phyloP scores from a whole-genome alignment of 2,888 invertebrate genomes.

The Orchesellides sinensis region DNA sequence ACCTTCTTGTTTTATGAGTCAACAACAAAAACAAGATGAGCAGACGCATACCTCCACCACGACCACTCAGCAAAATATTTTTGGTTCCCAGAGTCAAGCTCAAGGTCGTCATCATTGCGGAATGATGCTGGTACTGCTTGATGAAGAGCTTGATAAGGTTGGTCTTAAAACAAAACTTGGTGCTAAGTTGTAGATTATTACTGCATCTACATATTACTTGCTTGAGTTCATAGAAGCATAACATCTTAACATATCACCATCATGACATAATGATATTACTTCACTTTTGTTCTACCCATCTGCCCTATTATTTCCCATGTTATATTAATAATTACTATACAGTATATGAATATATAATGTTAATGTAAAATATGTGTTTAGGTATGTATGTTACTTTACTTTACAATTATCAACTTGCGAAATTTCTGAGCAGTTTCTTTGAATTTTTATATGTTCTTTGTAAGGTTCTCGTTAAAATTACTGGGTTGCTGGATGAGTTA shows the following conservation, averaged over 20 bases:
- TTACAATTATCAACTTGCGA: background rate
- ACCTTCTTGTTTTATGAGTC: no score
- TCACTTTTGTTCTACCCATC: no score
- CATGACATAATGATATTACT: background rate
- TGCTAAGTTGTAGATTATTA: background rate
- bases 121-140: background rate
- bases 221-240: no score
- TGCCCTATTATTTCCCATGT: background rate
- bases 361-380: no score
- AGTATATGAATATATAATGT: no score
- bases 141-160: constrained; percentile 15
- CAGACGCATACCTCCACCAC: background rate
- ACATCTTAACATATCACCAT: background rate
- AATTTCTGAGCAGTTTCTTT: no score
- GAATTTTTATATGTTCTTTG: no score
- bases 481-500: background rate
- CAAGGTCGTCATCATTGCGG: background rate
- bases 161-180: no score
- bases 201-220: background rate
- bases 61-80: background rate
- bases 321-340: no score
- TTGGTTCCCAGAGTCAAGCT: background rate
- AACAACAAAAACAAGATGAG: background rate
- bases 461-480: background rate
- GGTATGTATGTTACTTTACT: background rate